Base-by-base conservation (phyloP, 2,888 invertebrate species). In the Rhaphigaster nebulosa region DNA sequence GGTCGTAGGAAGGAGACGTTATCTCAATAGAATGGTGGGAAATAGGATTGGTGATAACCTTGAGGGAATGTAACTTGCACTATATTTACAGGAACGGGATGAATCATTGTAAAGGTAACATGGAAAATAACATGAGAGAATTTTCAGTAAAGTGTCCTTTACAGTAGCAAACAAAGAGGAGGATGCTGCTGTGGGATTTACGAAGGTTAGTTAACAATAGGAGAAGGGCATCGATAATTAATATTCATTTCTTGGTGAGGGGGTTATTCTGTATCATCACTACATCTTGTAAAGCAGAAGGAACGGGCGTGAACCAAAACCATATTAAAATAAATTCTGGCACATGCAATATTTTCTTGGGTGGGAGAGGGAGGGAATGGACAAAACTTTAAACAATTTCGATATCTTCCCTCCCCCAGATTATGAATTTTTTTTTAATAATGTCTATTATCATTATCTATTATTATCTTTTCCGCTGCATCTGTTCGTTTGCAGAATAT, bases 171-270 rank as follows among this genome's bases (percentile, higher is more conserved):
- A 76, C 70, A 76, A 76, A 38, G 70, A 38, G 15, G 20, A 76
- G 70, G 70, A 76, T 76, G 70, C 70, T 76, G 70, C 70, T 38
- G 34, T 76, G 38, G 70, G 70, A 76, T 76, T 23, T 20, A 23
- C 70, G 70, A 76, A 76, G 70, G 70, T 38, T 76, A 38, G 1
- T 76, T 76, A 26, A 76, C 70, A 50, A 84, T n/a, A 45, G 45
- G 4, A 20, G 84, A 84, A 84, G 84, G 84, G 45, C 84, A 50
- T 50, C 84, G 1, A n/a, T 41, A 50, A 50, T 84, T 84, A 84
- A 84, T 84, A 84, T 84, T 84, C 84, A 80, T 45, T 26, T 38
- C 20, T 38, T 8, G 8, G 15, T 76, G 6, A 23, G 38, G 38
- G 10, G 15, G n/a, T n/a, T 1, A 60, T 60, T 26, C n/a, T 60